Evolutionary conservation across 2,113 vertebrate genomes (phyloP).

Genomic region (Cyprinodon tularosa): DNA sequence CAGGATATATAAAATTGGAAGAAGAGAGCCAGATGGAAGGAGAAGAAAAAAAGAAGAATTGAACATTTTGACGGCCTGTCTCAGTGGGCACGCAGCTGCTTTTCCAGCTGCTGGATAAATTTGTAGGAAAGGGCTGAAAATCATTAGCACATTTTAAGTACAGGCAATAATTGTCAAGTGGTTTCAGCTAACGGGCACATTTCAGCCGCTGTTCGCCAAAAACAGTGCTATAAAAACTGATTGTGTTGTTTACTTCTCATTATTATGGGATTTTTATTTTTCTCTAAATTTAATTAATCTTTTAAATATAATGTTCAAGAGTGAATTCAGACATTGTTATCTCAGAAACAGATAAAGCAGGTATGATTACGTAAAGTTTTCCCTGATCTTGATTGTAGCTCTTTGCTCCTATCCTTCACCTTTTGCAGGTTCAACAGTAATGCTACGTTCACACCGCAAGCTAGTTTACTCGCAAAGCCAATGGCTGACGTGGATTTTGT

Average conservation of each 20-base stretch:
- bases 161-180: conserved; percentile 31
- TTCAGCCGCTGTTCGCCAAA: conserved; percentile 11
- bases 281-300: not conserved
- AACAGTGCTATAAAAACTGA: not conserved
- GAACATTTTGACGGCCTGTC: conserved; percentile 21
- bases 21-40: not conserved
- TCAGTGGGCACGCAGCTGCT: conserved; percentile 31
- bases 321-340: not conserved
- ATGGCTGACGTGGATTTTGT: no score
- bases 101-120: conserved; percentile 37
- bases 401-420: no score
- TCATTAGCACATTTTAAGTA: conserved; percentile 30
- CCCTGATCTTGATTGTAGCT: no score
- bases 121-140: conserved; percentile 33
- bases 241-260: not conserved
- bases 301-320: not conserved
- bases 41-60: conserved; percentile 3
- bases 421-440: no score
- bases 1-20: not conserved
- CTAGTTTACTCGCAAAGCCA: no score
- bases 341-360: no score
- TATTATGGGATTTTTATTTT: no score
- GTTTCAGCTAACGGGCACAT: conserved; percentile 31
- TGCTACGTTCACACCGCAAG: no score
- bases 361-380: no score